Base-by-base conservation (phyloP, 2,797 vertebrate genomes). In the Cichlasoma orientale region DNA sequence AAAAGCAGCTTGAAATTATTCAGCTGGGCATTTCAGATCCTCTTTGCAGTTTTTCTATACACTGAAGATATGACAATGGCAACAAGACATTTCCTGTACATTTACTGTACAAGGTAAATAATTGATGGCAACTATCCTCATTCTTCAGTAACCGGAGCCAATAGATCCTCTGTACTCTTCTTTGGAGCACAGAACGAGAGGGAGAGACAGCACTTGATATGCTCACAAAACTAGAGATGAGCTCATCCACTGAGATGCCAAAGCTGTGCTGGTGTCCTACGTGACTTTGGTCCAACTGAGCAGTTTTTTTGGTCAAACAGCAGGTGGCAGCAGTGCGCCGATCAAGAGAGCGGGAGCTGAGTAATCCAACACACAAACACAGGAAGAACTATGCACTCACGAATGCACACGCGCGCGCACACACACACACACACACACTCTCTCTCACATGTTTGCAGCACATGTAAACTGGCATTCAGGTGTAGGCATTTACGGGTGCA, bases 191-290 rank as follows among this genome's bases (percentile, higher is more conserved):
- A 75, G 33, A 68, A 19, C 31, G 73, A 27, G 74, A 82, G 81
- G 83, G 25, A 18, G 72, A 71, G 82, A 56, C 74, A 76, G 71
- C 29, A 58, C 79, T 86, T 89, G 77, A 89, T 86, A 82, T 58
- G 90, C 83, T 89, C 90, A 75, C 86, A 86, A 78, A 88, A 84
- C 84, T 76, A 88, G 74, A 80, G 91, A 93, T 93, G 90, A 93
- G 92, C 89, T 93, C 93, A 94, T 92, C 84, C 85, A 53, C 81
- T 56, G 85, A 77, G 80, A 63, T 89, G 83, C 85, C 84, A 84
- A 59, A 80, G 83, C 89, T 79, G 75, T 90, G 91, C 90, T 91
- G 84, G 75, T 90, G 93, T 94, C 91, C 89, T 91, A 92, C 89
- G 92, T 93, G 93, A 94, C 93, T 92, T 88, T 89, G 81, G 74